phyloP scores from a whole-genome alignment of 2,888 invertebrate genomes.

The Phytoseiulus persimilis region DNA sequence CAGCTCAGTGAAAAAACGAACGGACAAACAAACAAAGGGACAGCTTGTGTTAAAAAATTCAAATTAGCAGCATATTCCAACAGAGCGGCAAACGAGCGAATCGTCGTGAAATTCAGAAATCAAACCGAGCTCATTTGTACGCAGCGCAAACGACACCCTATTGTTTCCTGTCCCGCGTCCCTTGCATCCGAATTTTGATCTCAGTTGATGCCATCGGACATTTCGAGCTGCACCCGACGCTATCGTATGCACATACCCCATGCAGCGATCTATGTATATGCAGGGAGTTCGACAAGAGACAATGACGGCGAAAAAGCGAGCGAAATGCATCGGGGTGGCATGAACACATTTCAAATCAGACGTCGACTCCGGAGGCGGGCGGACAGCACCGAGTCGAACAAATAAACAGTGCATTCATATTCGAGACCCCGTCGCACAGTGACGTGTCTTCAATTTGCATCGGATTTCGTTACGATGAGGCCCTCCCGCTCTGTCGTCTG shows the following conservation, averaged over 20 bases:
- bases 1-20: neutral
- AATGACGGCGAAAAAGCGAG: neutral
- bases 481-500: neutral
- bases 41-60: neutral
- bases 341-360: neutral
- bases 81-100: neutral
- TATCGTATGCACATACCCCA: neutral
- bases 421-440: neutral
- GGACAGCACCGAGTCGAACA: neutral
- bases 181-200: neutral
- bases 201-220: neutral
- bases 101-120: neutral
- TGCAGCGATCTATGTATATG: neutral
- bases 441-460: neutral
- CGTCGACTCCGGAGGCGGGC: neutral
- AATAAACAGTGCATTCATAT: neutral
- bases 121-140: neutral
- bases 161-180: neutral
- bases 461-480: neutral
- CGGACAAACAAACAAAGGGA: neutral
- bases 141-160: neutral
- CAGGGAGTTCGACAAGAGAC: neutral
- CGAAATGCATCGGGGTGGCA: neutral
- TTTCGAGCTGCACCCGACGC: neutral
- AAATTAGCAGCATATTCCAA: neutral